Base-by-base conservation (phyloP, 2,888 invertebrate species). In the Perizoma affinitatum region DNA sequence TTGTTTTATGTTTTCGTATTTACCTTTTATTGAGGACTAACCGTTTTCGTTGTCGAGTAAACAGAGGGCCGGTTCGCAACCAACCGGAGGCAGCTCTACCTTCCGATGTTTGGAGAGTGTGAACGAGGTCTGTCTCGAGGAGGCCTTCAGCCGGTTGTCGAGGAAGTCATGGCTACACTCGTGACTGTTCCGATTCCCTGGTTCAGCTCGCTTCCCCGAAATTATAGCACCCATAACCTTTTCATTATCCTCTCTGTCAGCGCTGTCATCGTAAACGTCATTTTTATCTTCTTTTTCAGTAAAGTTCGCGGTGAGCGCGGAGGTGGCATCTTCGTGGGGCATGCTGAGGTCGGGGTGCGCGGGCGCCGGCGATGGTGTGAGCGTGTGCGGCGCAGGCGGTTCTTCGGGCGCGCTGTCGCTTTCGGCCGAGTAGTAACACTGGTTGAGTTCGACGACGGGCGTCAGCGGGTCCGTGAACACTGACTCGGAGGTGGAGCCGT, bases 391-490 rank as follows among this genome's bases (percentile, higher is more conserved):
- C 64, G 77, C 88, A 70, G 87, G 88, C 64, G 76, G 78, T 59
- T 88, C 88, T 67, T 89, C 89, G 74, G 74, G 87, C 67, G 88
- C 86, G 76, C 90, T 89, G 79, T 90, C 93, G 80, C 93, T 94
- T 80, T 94, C 94, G 67, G 94, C 94, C 68, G 94, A 94, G 83
- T 93, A 93, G 81, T 94, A 94, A 80, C 94, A 94, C 87, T 93
- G 93, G 90, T 94, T 94, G 78, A 93, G 92, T 84, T 95, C 94
- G 71, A 94, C 93, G 76, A 93, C 93, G 76, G 93, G 94, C 82
- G 94, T 93, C 71, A 94, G 90, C 71, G 96, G 95, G 84, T 96
- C 96, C 72, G 96, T 96, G 90, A 96, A 96, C 83, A 96, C 94
- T 79, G 96, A 96, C 84, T 95, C 95, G 68, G 95, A 95, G 75